A percentile compares a stretch with the other conserved stretches of the same genome.
These are phyloP conservation scores for Scylla paramamosain DNA, from an alignment of 1,140 invertebrate species.

Conservation along the genomic window DNA sequence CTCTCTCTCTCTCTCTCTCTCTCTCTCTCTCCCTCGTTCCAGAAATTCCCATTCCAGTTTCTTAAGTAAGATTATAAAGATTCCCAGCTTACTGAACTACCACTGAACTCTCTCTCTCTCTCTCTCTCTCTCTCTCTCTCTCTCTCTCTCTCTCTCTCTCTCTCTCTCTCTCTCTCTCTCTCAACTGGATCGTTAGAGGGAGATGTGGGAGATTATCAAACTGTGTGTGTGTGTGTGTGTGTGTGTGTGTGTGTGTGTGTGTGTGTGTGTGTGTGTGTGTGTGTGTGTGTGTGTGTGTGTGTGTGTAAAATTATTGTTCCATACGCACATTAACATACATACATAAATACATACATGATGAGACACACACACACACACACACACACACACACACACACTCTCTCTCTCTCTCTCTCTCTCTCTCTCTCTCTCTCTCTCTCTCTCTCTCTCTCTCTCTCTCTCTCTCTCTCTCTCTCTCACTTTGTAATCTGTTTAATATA, in stretches of 20 bases:
- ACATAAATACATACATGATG: neutral
- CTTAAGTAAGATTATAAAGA: too few relatives aligned
- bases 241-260: constrained; percentile 29
- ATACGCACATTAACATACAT: neutral
- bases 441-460: too few relatives aligned
- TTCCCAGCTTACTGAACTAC: too few relatives aligned
- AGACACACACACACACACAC: constrained; percentile 14
- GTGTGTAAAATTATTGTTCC: neutral
- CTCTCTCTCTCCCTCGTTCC: too few relatives aligned
- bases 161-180: neutral
- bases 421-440: too few relatives aligned
- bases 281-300: constrained; percentile 26
- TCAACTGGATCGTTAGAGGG: neutral
- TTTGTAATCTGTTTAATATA: too few relatives aligned
- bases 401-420: too few relatives aligned
- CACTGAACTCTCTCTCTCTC: too few relatives aligned
- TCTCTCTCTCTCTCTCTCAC: too few relatives aligned
- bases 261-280: constrained; percentile 29
- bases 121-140: neutral
- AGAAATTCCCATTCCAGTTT: too few relatives aligned
- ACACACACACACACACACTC: constrained; percentile 10
- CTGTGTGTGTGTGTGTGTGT: neutral
- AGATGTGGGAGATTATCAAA: neutral
- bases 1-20: too few relatives aligned
- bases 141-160: neutral